These are phyloP conservation scores for Gobionotothen gibberifrons DNA, from an alignment of 2,797 vertebrate species.

Conservation along the genomic window DNA sequence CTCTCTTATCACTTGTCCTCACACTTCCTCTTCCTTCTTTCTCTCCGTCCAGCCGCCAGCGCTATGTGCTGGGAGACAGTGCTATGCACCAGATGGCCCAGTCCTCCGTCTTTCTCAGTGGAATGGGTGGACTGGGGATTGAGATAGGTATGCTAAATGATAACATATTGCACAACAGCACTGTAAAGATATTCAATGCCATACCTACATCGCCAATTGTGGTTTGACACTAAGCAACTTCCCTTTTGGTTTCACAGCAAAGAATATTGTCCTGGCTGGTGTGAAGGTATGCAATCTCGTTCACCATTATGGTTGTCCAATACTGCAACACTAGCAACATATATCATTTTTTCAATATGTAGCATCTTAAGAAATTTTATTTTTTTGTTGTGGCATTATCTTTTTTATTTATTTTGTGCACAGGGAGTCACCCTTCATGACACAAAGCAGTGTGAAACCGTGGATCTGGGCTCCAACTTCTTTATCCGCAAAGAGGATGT, in stretches of 20 bases:
- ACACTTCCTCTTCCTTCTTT: conserved; percentile 26
- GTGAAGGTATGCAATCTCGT: conserved; percentile 88
- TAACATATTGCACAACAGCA: background rate
- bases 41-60: conserved; percentile 89
- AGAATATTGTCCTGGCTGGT: conserved; percentile 97
- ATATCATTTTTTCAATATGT: background rate
- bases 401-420: conserved; percentile 12
- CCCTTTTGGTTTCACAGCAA: conserved; percentile 84
- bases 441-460: conserved; percentile 87
- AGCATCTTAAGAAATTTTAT: background rate
- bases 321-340: too few species aligned
- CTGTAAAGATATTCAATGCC: background rate
- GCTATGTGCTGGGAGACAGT: conserved; percentile 96
- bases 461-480: conserved; percentile 96
- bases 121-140: conserved; percentile 93
- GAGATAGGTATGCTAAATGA: conserved; percentile 90
- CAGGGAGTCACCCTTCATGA: conserved; percentile 95
- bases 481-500: conserved; percentile 94
- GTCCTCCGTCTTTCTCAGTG: conserved; percentile 95
- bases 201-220: background rate
- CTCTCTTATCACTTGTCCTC: conserved; percentile 7
- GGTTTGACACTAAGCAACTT: conserved; percentile 12
- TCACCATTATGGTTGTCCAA: too few species aligned
- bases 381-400: background rate
- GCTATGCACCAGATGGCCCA: conserved; percentile 99